phyloP scores from a whole-genome alignment of 2,113 vertebrate genomes.

The Siphamia tubifer region DNA sequence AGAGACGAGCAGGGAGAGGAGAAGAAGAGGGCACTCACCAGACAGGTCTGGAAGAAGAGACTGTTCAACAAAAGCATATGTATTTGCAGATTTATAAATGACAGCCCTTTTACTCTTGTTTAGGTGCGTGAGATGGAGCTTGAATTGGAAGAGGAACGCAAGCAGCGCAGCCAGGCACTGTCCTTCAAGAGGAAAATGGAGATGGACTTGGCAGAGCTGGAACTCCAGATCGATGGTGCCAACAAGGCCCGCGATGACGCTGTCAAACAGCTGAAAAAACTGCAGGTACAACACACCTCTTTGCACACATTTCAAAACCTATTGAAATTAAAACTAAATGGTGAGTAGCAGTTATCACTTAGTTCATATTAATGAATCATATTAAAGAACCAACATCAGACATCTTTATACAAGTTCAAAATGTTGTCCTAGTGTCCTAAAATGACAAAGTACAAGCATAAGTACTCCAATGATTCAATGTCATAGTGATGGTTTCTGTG shows the following conservation, averaged over 20 bases:
- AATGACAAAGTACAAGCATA: no score
- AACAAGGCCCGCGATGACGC: conserved; percentile 94
- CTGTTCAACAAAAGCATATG: not conserved
- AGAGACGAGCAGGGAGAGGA: conserved; percentile 96
- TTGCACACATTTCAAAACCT: not conserved
- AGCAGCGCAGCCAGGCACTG: conserved; percentile 87
- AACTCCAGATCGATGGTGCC: conserved; percentile 86
- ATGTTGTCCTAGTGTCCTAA: no score
- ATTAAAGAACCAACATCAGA: no score
- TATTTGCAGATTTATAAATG: not conserved
- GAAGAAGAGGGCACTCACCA: conserved; percentile 92
- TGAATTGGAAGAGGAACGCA: conserved; percentile 91
- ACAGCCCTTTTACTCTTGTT: not conserved
- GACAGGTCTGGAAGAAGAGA: conserved; percentile 80
- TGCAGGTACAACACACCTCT: conserved; percentile 82
- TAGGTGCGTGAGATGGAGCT: conserved; percentile 95
- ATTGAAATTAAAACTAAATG: no score
- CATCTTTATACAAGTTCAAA: no score
- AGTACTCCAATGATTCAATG: not conserved
- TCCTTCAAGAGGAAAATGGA: conserved; percentile 93
- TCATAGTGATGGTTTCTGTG: not conserved
- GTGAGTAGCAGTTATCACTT: no score
- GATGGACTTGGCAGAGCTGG: conserved; percentile 90
- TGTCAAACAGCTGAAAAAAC: conserved; percentile 91
- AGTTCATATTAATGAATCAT: no score